These are phyloP conservation scores for Fregetta grallaria DNA, from an alignment of 2,113 vertebrate genomes.

Conservation along the genomic window DNA sequence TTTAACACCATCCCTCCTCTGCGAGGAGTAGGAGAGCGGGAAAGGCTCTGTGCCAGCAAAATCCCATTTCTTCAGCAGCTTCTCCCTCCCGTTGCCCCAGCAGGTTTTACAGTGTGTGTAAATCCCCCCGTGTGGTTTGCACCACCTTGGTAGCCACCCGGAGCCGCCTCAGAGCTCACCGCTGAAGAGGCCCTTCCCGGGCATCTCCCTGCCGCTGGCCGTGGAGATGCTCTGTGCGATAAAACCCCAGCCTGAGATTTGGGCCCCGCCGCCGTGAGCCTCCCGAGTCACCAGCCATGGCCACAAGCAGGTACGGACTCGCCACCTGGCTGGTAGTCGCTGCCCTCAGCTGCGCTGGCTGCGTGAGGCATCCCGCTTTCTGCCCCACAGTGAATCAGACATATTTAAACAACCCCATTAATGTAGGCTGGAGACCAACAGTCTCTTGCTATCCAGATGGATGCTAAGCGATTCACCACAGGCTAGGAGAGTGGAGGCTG, in stretches of 20 bases:
- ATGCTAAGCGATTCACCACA: not conserved
- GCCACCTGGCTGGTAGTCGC: not conserved
- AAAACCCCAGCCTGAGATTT: not conserved
- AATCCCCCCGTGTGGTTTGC: not conserved
- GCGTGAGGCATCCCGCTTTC: not conserved
- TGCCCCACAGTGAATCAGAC: not conserved
- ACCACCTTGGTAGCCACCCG: not conserved
- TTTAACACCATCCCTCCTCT: not conserved
- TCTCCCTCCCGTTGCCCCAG: not conserved
- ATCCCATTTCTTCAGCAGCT: not conserved
- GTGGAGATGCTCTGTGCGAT: not conserved
- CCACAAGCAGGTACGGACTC: not conserved
- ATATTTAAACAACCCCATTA: not conserved
- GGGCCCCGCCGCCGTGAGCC: not conserved
- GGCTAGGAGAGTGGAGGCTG: not conserved
- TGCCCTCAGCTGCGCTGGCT: not conserved
- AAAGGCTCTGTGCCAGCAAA: not conserved
- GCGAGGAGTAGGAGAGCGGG: accelerated
- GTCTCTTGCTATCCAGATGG: not conserved
- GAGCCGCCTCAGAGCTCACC: not conserved
- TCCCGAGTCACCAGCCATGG: not conserved
- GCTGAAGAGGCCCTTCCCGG: not conserved
- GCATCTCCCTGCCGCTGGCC: not conserved
- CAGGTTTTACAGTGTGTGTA: not conserved
- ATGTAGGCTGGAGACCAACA: not conserved